Base-by-base conservation (phyloP, 2,113 vertebrate genomes). In the Chaenogobius annularis region DNA sequence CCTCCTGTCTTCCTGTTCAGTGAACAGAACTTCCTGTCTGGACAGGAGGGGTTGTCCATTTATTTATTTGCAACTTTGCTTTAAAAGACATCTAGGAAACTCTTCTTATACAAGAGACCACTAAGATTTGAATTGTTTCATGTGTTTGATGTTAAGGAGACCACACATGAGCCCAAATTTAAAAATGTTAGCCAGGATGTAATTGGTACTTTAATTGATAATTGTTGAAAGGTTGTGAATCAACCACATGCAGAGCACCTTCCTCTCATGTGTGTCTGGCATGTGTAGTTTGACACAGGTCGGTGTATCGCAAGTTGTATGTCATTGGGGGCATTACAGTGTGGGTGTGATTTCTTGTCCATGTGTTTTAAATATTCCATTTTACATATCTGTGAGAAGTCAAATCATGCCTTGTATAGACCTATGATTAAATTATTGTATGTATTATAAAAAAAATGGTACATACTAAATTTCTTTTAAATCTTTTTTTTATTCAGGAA, bases 21-120 rank as follows among this genome's bases (percentile, higher is more conserved):
- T 83, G 88, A 92, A 91, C 91, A 88, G 79, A 87, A 83, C 87
- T 93, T 94, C 93, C 93, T 75, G 92, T 92, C 89, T 87, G 81
- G 90, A 86, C 83, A 68, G 82, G 88, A 85, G 86, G 75, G 83
- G 87, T 80, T 1, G 73, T 71, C 50, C 84, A 90, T 91, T 93
- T 91, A 93, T 94, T 93, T 93, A 89, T 92, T 91, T 90, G 85
- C 80, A 90, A 54, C 76, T 77, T 64, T 70, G 83, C 87, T 88
- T 93, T 82, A 93, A 93, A 92, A 86, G 80, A 81, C 62, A 66
- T 66, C 23, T 63, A 70, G 75, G 82, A 82, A 87, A 75, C 75
- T 82, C 67, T 83, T 76, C 65, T 86, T 81, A 83, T 77, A 76
- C 75, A 83, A 73, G 31, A 78, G 81, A 77, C 82, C 77, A 80